Percentiles rank a stretch among this genome's conserved stretches.
These are phyloP conservation scores for Podilymbus podiceps DNA, from an alignment of 2,113 vertebrate genomes.

Conservation along the genomic window DNA sequence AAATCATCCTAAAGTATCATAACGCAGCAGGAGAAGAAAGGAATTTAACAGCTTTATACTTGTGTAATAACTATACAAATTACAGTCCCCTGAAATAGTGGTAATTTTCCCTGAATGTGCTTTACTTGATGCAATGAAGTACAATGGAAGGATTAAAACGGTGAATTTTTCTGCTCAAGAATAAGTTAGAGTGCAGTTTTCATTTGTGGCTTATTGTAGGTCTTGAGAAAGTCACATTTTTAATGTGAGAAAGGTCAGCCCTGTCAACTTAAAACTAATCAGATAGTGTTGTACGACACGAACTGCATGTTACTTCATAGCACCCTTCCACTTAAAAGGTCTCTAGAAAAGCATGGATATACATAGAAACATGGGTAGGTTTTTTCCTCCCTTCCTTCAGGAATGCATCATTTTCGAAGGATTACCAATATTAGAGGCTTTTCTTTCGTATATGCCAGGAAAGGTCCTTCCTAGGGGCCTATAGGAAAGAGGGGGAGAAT, in stretches of 20 bases:
- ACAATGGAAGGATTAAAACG: neutral
- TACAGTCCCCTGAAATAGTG: neutral
- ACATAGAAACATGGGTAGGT: neutral
- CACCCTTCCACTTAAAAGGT: constrained; percentile 1
- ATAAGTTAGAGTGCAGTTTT: neutral
- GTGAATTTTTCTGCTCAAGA: neutral
- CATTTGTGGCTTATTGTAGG: neutral
- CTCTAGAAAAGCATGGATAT: neutral
- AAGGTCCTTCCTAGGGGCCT: neutral
- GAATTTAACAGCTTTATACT: neutral
- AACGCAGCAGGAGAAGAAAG: neutral
- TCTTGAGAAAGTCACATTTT: neutral
- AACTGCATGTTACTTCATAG: neutral
- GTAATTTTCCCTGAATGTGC: neutral
- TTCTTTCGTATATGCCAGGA: neutral
- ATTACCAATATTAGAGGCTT: neutral
- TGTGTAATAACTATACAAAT: neutral
- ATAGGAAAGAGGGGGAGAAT: too few relatives aligned
- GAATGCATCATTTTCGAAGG: neutral
- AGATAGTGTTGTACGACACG: neutral
- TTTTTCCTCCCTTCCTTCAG: neutral
- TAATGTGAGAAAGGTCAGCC: constrained; percentile 17
- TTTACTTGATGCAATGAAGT: neutral
- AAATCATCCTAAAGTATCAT: neutral
- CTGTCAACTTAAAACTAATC: constrained; percentile 48